Percentiles rank a stretch among this genome's conserved stretches.
Evolutionary conservation across 2,797 vertebrate genomes (phyloP).

Genomic region (Arnoldichthys spilopterus): DNA sequence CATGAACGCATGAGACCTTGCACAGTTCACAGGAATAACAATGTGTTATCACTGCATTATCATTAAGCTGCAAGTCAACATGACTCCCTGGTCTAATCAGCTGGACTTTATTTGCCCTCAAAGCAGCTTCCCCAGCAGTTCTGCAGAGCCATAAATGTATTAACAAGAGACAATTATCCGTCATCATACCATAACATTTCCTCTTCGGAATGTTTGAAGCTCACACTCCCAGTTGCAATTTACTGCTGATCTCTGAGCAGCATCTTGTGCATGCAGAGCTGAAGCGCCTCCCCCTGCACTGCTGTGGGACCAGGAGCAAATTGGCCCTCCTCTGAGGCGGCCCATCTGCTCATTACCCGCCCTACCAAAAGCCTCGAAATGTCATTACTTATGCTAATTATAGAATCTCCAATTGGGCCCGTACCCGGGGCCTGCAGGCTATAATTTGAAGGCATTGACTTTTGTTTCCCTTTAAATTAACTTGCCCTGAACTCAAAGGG

Average conservation of each 20-base stretch:
- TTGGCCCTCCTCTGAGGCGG: constrained; percentile 46
- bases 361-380: constrained; percentile 59
- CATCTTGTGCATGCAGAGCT: constrained; percentile 26
- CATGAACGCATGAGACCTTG: not conserved
- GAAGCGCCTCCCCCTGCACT: constrained; percentile 34
- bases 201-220: constrained; percentile 24
- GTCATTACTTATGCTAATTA: constrained; percentile 66
- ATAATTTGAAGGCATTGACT: constrained; percentile 59
- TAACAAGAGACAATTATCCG: not conserved
- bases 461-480: constrained; percentile 54
- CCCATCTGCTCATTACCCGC: constrained; percentile 61
- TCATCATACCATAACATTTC: constrained; percentile 30
- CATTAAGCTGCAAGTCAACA: not conserved
- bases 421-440: constrained; percentile 34
- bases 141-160: constrained; percentile 28
- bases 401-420: constrained; percentile 54
- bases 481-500: constrained; percentile 40
- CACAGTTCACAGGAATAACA: constrained; percentile 21
- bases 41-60: constrained; percentile 23
- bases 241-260: constrained; percentile 35
- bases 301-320: constrained; percentile 52
- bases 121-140: not conserved
- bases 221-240: not conserved
- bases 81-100: constrained; percentile 23
- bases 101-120: constrained; percentile 15